phyloP scores from a whole-genome alignment of 2,888 invertebrate species.

The Epinotia ramella region DNA sequence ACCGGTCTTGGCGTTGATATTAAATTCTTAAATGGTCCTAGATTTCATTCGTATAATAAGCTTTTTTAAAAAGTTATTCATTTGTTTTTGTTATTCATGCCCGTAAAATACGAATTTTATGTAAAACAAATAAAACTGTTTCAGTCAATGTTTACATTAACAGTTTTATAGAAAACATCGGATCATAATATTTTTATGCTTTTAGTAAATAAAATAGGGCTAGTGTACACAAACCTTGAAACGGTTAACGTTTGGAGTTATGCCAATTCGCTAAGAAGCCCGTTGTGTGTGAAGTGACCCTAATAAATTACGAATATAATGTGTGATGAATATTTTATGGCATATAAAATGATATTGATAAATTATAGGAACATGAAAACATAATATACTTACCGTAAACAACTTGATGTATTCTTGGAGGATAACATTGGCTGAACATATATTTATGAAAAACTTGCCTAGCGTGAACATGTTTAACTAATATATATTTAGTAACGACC shows the following conservation, averaged over 20 bases:
- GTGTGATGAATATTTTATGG: slow-evolving; percentile 30
- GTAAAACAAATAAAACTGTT: too few species aligned
- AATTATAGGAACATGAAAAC: slow-evolving; percentile 10
- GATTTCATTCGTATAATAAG: background rate
- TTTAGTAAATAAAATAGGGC: slow-evolving; percentile 37
- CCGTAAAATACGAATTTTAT: slow-evolving; percentile 7
- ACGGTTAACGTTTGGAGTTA: slow-evolving; percentile 29
- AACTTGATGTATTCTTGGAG: slow-evolving; percentile 6
- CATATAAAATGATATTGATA: slow-evolving; percentile 12
- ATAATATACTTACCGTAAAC: background rate
- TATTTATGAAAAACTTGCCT: background rate
- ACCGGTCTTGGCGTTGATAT: background rate
- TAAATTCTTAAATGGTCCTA: slow-evolving; percentile 3
- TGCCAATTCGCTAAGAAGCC: slow-evolving; percentile 34
- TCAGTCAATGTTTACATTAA: slow-evolving; percentile 13
- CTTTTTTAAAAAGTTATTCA: background rate
- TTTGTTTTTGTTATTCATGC: background rate
- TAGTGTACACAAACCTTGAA: slow-evolving; percentile 36
- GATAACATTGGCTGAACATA: background rate
- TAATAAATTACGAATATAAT: slow-evolving; percentile 38
- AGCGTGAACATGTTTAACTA: too few species aligned
- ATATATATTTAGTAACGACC: too few species aligned
- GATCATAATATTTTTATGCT: slow-evolving; percentile 36
- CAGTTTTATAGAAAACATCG: slow-evolving; percentile 14
- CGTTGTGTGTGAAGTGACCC: slow-evolving; percentile 27